phyloP scores from a whole-genome alignment of 1,140 invertebrate species.

The Hypothenemus hampei region DNA sequence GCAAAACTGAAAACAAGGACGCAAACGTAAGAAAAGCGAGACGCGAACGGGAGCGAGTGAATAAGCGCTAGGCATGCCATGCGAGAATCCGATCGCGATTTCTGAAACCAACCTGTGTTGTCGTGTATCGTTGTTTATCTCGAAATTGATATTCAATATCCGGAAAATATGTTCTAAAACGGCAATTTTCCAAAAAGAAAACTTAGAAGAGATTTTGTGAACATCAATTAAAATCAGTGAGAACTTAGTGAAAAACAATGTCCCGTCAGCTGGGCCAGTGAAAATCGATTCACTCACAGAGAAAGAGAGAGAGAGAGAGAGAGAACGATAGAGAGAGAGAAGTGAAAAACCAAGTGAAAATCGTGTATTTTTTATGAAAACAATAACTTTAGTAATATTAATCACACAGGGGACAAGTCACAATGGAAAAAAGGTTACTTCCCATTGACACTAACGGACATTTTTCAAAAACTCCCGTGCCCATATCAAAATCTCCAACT shows the following conservation, averaged over 20 bases:
- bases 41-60: background rate
- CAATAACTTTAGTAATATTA: no score
- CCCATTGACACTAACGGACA: slow-evolving; percentile 33
- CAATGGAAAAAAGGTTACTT: slow-evolving; percentile 28
- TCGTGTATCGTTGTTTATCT: background rate
- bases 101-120: no score
- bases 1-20: slow-evolving; percentile 2
- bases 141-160: background rate
- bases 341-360: background rate
- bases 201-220: no score
- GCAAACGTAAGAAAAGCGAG: background rate
- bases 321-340: background rate
- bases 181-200: background rate
- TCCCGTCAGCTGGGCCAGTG: background rate
- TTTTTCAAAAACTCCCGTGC: slow-evolving; percentile 44
- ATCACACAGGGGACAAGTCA: background rate
- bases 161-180: background rate
- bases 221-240: background rate
- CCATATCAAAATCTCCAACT: slow-evolving; percentile 41
- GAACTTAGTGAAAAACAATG: background rate
- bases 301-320: background rate
- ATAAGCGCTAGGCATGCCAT: background rate
- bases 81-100: background rate
- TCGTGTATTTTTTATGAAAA: background rate
- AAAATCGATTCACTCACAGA: slow-evolving; percentile 8